These are phyloP conservation scores for Machaerirhynchus nigripectus DNA, from an alignment of 2,113 vertebrate species.

Conservation along the genomic window DNA sequence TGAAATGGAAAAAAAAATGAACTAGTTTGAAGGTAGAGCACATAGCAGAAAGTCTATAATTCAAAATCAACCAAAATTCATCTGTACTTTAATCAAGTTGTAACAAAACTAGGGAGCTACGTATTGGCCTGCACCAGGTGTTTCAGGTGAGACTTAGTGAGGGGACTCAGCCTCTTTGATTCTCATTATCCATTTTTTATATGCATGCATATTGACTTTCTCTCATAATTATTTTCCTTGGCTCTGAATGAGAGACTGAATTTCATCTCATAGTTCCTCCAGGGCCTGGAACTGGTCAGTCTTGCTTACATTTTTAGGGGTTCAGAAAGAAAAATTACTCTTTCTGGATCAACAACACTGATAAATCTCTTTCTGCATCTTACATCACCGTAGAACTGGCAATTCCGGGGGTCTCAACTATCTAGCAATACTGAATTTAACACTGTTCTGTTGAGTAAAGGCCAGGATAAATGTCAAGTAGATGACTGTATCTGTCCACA, in stretches of 20 bases:
- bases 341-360: background rate
- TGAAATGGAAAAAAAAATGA: background rate
- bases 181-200: background rate
- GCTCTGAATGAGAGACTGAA: background rate
- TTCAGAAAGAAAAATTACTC: background rate
- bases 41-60: background rate
- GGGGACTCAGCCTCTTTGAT: background rate
- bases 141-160: background rate
- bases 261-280: background rate
- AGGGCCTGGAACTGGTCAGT: background rate
- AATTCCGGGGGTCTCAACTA: background rate
- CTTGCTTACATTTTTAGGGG: background rate
- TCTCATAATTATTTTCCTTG: background rate
- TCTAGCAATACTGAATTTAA: background rate
- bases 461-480: background rate
- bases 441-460: background rate
- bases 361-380: background rate
- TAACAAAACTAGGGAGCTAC: background rate
- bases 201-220: background rate
- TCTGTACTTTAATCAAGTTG: background rate
- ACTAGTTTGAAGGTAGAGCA: background rate
- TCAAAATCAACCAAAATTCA: background rate
- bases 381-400: background rate
- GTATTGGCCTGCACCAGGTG: background rate
- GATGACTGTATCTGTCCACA: background rate